These are phyloP conservation scores for Polyergus mexicanus DNA, from an alignment of 1,140 invertebrate species.

Conservation along the genomic window DNA sequence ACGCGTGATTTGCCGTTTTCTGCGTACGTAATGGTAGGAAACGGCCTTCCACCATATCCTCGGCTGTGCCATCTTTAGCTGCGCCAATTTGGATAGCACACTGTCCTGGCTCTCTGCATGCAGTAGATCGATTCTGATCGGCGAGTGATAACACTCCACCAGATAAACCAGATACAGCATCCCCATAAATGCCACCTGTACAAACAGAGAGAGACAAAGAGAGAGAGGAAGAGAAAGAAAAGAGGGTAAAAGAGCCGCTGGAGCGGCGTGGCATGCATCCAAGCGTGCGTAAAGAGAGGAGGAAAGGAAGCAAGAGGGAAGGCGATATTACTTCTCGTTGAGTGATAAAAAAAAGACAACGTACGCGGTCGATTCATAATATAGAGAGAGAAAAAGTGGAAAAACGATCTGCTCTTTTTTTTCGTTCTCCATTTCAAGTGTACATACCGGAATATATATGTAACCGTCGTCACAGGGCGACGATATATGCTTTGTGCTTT, in stretches of 20 bases:
- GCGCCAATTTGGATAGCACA: slow-evolving; percentile 90
- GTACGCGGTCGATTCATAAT: background rate
- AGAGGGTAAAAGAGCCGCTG: background rate
- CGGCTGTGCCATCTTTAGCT: slow-evolving; percentile 91
- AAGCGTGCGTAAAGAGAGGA: slow-evolving; percentile 8
- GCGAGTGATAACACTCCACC: slow-evolving; percentile 95
- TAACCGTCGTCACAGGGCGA: slow-evolving; percentile 95
- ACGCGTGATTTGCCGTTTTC: slow-evolving; percentile 91
- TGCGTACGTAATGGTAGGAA: slow-evolving; percentile 94
- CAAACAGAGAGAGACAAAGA: too few relatives aligned
- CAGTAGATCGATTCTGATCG: slow-evolving; percentile 89
- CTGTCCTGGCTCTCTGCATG: slow-evolving; percentile 90
- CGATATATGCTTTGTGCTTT: slow-evolving; percentile 87
- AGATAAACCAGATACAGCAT: slow-evolving; percentile 94
- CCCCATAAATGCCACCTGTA: slow-evolving; percentile 90
- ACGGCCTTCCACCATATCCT: slow-evolving; percentile 96
- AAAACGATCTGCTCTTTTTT: background rate
- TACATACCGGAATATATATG: slow-evolving; percentile 91
- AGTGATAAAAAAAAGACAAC: slow-evolving; percentile 32
- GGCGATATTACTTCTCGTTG: slow-evolving; percentile 28
- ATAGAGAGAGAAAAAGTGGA: background rate
- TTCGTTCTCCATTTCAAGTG: background rate
- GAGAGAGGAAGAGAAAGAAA: slow-evolving; percentile 2
- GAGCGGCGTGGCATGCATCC: background rate
- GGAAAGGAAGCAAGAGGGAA: slow-evolving; percentile 18